Percentiles rank a stretch among this genome's conserved stretches.
Evolutionary conservation across 2,888 invertebrate genomes (phyloP).

Genomic region (Lycophotia porphyrea): DNA sequence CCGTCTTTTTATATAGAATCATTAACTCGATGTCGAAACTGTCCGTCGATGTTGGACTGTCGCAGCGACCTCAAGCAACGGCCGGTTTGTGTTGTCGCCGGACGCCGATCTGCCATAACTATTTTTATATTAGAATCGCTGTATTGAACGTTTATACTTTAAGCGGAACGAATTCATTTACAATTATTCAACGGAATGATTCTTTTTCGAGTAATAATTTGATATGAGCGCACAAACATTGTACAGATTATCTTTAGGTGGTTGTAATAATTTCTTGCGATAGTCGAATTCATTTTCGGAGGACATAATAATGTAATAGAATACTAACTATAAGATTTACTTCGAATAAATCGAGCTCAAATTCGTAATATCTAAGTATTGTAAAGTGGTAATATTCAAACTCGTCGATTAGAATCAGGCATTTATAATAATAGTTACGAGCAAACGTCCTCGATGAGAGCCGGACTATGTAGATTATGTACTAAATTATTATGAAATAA

Average conservation of each 20-base stretch:
- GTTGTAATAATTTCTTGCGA: slow-evolving; percentile 79
- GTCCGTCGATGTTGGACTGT: slow-evolving; percentile 84
- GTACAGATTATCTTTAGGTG: slow-evolving; percentile 84
- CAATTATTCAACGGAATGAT: slow-evolving; percentile 78
- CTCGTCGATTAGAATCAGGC: slow-evolving; percentile 82
- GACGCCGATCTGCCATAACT: slow-evolving; percentile 82
- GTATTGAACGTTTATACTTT: slow-evolving; percentile 79
- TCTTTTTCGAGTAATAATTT: slow-evolving; percentile 85
- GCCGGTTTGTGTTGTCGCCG: slow-evolving; percentile 77
- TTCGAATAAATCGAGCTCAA: slow-evolving; percentile 90
- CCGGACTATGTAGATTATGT: slow-evolving; percentile 84
- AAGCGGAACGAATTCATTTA: slow-evolving; percentile 80
- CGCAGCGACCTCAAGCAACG: slow-evolving; percentile 77
- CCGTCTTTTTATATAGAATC: slow-evolving; percentile 87
- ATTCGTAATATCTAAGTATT: slow-evolving; percentile 86
- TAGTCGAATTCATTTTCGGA: slow-evolving; percentile 75
- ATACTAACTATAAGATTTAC: slow-evolving; percentile 82
- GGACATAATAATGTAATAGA: slow-evolving; percentile 74
- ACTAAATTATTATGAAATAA: slow-evolving; percentile 80
- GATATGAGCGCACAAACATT: slow-evolving; percentile 89
- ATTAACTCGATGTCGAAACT: slow-evolving; percentile 82
- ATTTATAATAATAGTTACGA: slow-evolving; percentile 80
- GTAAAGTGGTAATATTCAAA: slow-evolving; percentile 82
- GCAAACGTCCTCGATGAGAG: slow-evolving; percentile 86
- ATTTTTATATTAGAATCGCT: slow-evolving; percentile 88